phyloP scores from a whole-genome alignment of 2,113 vertebrate species.

The Vulpes vulpes region DNA sequence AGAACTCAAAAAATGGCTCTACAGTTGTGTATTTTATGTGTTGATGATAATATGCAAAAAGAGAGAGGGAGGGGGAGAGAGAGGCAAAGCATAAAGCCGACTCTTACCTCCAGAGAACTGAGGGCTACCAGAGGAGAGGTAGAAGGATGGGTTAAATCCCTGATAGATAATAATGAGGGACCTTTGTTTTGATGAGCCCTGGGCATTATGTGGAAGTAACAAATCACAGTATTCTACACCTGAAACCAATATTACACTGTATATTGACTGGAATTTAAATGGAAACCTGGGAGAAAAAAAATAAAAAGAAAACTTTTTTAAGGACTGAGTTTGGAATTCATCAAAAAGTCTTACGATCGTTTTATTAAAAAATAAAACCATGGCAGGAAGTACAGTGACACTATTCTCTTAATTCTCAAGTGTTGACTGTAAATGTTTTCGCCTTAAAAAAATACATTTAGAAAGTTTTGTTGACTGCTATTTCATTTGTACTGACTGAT shows the following conservation, averaged over 20 bases:
- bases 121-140: background rate
- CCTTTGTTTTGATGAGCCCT: background rate
- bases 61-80: background rate
- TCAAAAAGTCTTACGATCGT: background rate
- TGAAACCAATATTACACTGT: background rate
- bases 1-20: background rate
- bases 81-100: background rate
- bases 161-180: background rate
- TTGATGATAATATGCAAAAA: background rate
- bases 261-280: background rate
- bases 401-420: background rate
- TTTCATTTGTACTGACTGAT: background rate
- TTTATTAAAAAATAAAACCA: background rate
- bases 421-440: background rate
- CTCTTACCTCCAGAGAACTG: background rate
- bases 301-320: background rate
- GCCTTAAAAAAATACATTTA: background rate
- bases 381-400: background rate
- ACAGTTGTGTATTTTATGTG: background rate
- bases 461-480: background rate
- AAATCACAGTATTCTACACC: background rate
- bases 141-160: background rate
- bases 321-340: constrained; percentile 16
- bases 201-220: background rate
- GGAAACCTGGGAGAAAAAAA: background rate